phyloP scores from a whole-genome alignment of 2,888 invertebrate species.

The Drosophila nr. fundita region DNA sequence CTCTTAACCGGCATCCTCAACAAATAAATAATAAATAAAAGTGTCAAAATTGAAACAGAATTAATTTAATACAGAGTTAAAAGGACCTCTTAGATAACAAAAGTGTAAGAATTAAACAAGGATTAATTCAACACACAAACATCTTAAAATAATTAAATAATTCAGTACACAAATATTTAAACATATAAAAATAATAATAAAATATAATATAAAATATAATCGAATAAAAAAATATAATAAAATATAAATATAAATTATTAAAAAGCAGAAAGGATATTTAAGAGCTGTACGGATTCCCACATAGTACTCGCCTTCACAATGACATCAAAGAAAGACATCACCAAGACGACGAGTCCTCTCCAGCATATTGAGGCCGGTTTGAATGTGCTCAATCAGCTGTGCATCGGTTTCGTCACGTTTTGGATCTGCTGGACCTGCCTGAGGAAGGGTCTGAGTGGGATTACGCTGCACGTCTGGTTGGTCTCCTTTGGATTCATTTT shows the following conservation, averaged over 20 bases:
- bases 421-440: slow-evolving; percentile 80
- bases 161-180: neutral
- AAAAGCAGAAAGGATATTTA: neutral
- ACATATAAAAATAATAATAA: neutral
- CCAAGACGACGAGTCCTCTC: slow-evolving; percentile 37
- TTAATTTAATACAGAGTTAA: neutral
- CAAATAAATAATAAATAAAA: neutral
- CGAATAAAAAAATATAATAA: neutral
- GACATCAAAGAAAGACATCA: slow-evolving; percentile 18
- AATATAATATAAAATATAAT: neutral
- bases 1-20: too few species aligned
- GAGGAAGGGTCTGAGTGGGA: slow-evolving; percentile 60
- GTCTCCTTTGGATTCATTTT: slow-evolving; percentile 77
- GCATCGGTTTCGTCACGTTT: slow-evolving; percentile 80
- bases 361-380: slow-evolving; percentile 68
- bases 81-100: neutral
- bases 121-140: neutral
- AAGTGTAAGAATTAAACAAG: neutral
- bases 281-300: neutral
- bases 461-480: slow-evolving; percentile 79
- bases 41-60: neutral
- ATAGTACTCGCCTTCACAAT: slow-evolving; percentile 14
- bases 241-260: neutral
- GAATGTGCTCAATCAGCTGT: slow-evolving; percentile 77
- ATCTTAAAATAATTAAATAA: neutral